Evolutionary conservation across 2,797 vertebrate species (phyloP).

Genomic region (Liasis olivaceus): DNA sequence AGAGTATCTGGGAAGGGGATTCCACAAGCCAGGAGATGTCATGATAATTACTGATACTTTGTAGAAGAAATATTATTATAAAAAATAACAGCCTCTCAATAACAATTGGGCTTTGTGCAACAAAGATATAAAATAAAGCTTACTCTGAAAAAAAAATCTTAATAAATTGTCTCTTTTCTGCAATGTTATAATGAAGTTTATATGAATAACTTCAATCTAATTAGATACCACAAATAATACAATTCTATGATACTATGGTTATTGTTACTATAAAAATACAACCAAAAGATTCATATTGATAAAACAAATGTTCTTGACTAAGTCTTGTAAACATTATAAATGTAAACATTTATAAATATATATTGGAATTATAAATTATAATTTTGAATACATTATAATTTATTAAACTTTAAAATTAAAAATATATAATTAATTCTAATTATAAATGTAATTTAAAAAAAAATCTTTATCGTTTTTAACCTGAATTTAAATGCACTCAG

Average conservation of each 20-base stretch:
- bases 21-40: neutral
- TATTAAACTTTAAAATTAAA: neutral
- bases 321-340: neutral
- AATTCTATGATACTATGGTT: neutral
- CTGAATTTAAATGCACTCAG: neutral
- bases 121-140: slow-evolving; percentile 29
- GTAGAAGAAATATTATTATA: slow-evolving; percentile 23
- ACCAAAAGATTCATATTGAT: slow-evolving; percentile 15
- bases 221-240: slow-evolving; percentile 14
- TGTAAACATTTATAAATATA: neutral
- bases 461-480: neutral
- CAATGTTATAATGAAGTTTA: slow-evolving; percentile 31
- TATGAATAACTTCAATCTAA: neutral
- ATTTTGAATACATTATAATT: neutral
- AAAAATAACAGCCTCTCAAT: neutral
- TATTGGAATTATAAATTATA: neutral
- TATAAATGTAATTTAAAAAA: neutral
- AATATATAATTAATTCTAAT: neutral
- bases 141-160: slow-evolving; percentile 17
- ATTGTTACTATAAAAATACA: neutral
- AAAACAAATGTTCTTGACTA: neutral
- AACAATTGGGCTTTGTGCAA: slow-evolving; percentile 29
- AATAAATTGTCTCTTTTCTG: neutral
- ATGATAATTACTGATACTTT: slow-evolving; percentile 29
- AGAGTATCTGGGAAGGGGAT: neutral